Conservation (phyloP, 2,113 vertebrate genomes). For the Hyaena hyaena region DNA sequence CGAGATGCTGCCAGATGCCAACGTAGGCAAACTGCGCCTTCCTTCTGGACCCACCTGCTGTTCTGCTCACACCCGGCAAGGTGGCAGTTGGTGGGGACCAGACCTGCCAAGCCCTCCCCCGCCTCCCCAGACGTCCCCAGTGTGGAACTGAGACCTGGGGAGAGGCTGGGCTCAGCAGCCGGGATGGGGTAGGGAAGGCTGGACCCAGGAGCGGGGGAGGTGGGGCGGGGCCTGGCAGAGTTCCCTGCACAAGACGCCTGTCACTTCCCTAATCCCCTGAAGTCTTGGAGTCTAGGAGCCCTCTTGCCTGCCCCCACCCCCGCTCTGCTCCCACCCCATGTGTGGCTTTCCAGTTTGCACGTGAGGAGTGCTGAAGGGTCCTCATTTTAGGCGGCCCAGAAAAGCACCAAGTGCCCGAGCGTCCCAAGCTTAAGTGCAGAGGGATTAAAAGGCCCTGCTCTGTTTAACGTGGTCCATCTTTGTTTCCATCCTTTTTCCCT, state of each 20-base stretch:
- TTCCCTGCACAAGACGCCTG: slow-evolving; percentile 45
- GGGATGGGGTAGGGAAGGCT: not conserved
- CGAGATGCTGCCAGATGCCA: slow-evolving; percentile 75
- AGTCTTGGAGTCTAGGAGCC: slow-evolving; percentile 60
- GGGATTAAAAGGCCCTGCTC: not conserved
- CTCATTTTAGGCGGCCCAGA: not conserved
- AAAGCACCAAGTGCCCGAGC: not conserved
- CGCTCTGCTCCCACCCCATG: not conserved
- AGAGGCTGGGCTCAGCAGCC: not conserved
- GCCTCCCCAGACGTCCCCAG: not conserved
- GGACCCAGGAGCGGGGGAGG: not conserved
- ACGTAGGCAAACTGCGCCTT: slow-evolving; percentile 35
- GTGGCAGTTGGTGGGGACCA: slow-evolving; percentile 73
- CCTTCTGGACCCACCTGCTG: slow-evolving; percentile 71
- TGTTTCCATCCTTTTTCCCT: not conserved
- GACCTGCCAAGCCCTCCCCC: not conserved
- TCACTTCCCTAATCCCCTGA: slow-evolving; percentile 73
- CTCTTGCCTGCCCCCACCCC: not conserved
- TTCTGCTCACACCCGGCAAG: slow-evolving; percentile 50
- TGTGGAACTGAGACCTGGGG: not conserved
- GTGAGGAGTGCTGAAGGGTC: not conserved
- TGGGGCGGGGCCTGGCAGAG: not conserved
- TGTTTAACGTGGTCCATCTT: not conserved
- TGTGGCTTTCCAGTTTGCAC: not conserved
- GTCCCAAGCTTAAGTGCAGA: not conserved